Percentiles rank a stretch among this genome's conserved stretches.
Conservation (phyloP, 2,113 vertebrate genomes). For the Datnioides undecimradiatus region DNA sequence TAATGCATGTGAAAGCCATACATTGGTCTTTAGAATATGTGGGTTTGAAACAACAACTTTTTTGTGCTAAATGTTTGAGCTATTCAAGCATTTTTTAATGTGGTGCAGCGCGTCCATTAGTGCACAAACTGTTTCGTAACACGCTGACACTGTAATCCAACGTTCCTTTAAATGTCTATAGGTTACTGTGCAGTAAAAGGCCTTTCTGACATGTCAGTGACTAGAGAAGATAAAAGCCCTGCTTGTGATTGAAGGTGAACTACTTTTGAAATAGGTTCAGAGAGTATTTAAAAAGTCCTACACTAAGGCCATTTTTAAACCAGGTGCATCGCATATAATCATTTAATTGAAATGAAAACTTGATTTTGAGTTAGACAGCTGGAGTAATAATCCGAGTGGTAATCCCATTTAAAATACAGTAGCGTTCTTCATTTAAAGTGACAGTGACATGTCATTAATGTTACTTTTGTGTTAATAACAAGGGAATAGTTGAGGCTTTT, state of each 20-base stretch:
- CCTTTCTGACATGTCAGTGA: not conserved
- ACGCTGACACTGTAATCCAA: not conserved
- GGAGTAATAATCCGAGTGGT: not conserved
- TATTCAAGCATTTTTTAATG: not conserved
- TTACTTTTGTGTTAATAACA: no score
- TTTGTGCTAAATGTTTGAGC: not conserved
- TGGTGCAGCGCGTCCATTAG: not conserved
- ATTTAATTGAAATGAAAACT: no score
- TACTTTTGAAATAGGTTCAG: not conserved
- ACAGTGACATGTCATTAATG: no score
- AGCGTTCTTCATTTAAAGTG: not conserved
- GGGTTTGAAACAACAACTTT: conserved; percentile 8
- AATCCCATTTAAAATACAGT: not conserved
- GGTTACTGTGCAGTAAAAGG: not conserved
- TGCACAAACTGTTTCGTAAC: not conserved
- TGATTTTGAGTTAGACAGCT: not conserved
- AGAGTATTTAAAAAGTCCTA: not conserved
- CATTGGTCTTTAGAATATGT: conserved; percentile 16
- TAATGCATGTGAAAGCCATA: conserved; percentile 3
- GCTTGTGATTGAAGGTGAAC: not conserved
- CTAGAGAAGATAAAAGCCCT: not conserved
- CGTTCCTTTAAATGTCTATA: not conserved
- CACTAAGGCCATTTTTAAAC: not conserved
- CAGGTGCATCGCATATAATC: no score
- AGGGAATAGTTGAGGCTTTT: no score